Conservation (phyloP, 2,113 vertebrate genomes). For the Zingel zingel region DNA sequence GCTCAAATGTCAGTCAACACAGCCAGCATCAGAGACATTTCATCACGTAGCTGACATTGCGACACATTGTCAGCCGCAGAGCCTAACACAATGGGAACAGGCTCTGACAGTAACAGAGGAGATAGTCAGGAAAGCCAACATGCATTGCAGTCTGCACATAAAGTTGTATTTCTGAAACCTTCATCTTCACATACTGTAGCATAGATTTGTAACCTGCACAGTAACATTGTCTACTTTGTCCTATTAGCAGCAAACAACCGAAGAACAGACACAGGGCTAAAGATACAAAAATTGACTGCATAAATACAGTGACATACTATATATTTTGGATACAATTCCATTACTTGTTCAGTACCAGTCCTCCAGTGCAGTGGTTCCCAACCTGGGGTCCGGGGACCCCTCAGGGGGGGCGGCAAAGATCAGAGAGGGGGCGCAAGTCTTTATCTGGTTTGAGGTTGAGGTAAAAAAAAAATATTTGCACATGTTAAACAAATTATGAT, state of each 20-base stretch:
- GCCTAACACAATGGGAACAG: slow-evolving; percentile 23
- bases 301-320: neutral
- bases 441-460: no score
- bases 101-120: slow-evolving; percentile 25
- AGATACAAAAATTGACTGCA: neutral
- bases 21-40: slow-evolving; percentile 46
- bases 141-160: neutral
- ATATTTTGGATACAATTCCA: neutral
- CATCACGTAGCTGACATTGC: slow-evolving; percentile 55
- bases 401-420: no score
- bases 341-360: neutral
- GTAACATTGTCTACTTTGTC: neutral
- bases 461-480: no score
- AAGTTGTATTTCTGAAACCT: slow-evolving; percentile 2
- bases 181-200: neutral
- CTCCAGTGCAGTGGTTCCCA: no score
- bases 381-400: no score
- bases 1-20: slow-evolving; percentile 46
- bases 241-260: neutral
- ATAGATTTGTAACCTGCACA: neutral
- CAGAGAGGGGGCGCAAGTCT: no score
- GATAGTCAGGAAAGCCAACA: slow-evolving; percentile 8
- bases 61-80: slow-evolving; percentile 57
- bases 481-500: no score
- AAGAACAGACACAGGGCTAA: neutral